Evolutionary conservation across 2,113 vertebrate genomes (phyloP), one percentile per base, ranked within the genome.

Genomic region (Carassius carassius): DNA sequence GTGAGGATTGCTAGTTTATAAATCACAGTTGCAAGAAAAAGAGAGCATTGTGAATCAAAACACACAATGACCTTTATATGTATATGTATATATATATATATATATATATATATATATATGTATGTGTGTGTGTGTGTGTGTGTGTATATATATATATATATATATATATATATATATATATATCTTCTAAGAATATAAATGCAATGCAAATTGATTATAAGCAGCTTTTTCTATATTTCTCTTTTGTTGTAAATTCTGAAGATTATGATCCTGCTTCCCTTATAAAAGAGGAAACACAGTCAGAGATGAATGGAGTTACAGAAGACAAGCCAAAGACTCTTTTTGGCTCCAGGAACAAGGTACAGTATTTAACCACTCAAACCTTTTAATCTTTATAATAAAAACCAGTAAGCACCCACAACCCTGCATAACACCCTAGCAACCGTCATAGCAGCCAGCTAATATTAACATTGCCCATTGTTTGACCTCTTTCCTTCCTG

Each of bases 261-360:
- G 47, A 83, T 76, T 76, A 85, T 16, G 85, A 83, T 54, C 47
- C 49, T 0, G 21, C 82, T 70, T 3, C 78, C 3, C 4, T 83
- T n/a, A 75, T 9, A 0, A 86, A 87, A 8, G 74, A 90, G 8
- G 75, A 82, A 29, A 60, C 17, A 23, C 84, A 85, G 86, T 77
- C 89, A 6, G 81, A 89, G 87, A 93, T 87, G 85, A 93, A 89
- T 81, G 91, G 89, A 67, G 86, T 67, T 5, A 16, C 87, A 76
- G 85, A 91, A 12, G 6, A 83, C 32, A 72, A 49, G 84, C 65
- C 90, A 49, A 90, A 78, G 17, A 49, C 81, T 86, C 89, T 91
- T 83, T 91, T 89, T 62, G 91, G 83, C 25, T 76, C 91, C 58
- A 92, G 14, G 76, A 92, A 85, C 83, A 95, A 92, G 94, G 94